These are phyloP conservation scores for Pyrgus malvae DNA, from an alignment of 2,888 invertebrate species.

Conservation along the genomic window DNA sequence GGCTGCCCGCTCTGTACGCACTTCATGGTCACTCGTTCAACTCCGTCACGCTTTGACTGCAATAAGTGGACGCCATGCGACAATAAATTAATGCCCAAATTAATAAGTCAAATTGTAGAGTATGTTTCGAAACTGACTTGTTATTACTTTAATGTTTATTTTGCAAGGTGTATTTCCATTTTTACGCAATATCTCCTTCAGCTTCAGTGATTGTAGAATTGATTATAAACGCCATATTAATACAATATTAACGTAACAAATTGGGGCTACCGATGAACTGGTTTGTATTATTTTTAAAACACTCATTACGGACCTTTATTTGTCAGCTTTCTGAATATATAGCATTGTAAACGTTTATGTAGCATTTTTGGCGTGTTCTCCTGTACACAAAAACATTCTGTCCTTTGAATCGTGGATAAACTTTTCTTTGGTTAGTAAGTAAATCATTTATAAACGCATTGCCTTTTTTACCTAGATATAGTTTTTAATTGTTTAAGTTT, in stretches of 20 bases:
- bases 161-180: conserved; percentile 21
- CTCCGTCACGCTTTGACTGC: conserved; percentile 77
- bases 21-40: conserved; percentile 79
- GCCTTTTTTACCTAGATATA: no score
- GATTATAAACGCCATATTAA: neutral
- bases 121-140: conserved; percentile 36
- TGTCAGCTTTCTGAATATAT: conserved; percentile 62
- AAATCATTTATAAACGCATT: no score
- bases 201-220: neutral
- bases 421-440: no score
- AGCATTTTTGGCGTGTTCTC: conserved; percentile 63
- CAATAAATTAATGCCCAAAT: conserved; percentile 71
- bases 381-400: conserved; percentile 52
- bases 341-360: conserved; percentile 65
- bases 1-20: conserved; percentile 72
- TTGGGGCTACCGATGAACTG: no score
- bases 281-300: neutral
- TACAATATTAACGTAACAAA: neutral
- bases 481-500: no score
- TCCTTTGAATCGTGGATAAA: conserved; percentile 44
- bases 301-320: conserved; percentile 43
- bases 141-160: conserved; percentile 21
- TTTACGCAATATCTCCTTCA: conserved; percentile 9
- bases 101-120: conserved; percentile 58
- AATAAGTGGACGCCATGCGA: conserved; percentile 71